These are phyloP conservation scores for Andrena praecox DNA, from an alignment of 2,888 invertebrate genomes.

Conservation along the genomic window DNA sequence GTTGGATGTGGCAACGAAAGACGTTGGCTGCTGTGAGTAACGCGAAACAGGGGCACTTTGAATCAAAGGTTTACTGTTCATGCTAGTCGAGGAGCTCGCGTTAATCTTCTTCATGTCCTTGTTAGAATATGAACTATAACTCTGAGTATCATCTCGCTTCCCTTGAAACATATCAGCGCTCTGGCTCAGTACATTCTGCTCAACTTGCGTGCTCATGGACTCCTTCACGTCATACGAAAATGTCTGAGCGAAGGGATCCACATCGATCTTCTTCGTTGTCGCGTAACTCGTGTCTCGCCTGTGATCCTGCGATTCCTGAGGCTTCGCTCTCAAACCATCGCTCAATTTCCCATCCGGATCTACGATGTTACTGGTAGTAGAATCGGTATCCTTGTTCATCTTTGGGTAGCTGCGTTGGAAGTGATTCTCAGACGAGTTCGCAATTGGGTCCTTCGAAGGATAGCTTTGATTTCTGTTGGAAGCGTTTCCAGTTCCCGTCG, in stretches of 20 bases:
- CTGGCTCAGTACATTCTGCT: constrained; percentile 52
- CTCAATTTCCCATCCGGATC: constrained; percentile 59
- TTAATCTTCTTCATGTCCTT: constrained; percentile 74
- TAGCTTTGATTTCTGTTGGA: constrained; percentile 58
- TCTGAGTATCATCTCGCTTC: constrained; percentile 74
- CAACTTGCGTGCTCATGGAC: constrained; percentile 43
- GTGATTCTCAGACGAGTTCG: constrained; percentile 50
- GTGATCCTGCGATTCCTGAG: constrained; percentile 59
- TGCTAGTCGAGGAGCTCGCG: constrained; percentile 64
- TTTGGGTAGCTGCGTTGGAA: constrained; percentile 66
- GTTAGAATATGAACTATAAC: constrained; percentile 72
- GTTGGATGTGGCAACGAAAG: constrained; percentile 76
- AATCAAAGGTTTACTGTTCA: constrained; percentile 48
- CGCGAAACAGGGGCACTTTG: constrained; percentile 54
- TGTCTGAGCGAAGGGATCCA: constrained; percentile 69
- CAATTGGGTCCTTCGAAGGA: constrained; percentile 41
- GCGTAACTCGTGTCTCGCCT: constrained; percentile 55
- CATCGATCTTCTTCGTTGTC: constrained; percentile 65
- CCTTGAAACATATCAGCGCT: constrained; percentile 71
- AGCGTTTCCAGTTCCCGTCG: constrained; percentile 22
- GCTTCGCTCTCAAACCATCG: constrained; percentile 54
- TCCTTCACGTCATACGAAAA: constrained; percentile 66
- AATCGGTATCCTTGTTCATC: constrained; percentile 58
- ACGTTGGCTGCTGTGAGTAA: constrained; percentile 71
- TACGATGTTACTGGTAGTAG: constrained; percentile 20